These are phyloP conservation scores for Cheilosia urbana DNA, from an alignment of 2,888 invertebrate genomes.

Conservation along the genomic window DNA sequence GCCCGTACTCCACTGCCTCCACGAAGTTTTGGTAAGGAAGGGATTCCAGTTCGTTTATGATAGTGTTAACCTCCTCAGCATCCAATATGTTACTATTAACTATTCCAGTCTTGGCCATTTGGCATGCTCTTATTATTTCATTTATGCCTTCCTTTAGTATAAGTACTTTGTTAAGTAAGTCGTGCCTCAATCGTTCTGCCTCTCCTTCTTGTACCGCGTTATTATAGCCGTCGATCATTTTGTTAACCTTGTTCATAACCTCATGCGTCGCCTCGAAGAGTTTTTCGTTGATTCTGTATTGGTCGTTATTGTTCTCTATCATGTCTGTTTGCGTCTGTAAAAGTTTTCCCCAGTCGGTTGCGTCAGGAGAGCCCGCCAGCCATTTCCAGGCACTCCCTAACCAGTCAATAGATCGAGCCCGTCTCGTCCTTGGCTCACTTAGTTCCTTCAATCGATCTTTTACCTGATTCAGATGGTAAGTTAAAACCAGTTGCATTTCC, in stretches of 20 bases:
- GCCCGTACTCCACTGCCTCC: background rate
- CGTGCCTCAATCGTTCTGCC: background rate
- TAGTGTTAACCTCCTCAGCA: no score
- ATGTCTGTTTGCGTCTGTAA: constrained; percentile 1
- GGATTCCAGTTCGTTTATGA: background rate
- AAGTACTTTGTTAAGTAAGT: constrained; percentile 11
- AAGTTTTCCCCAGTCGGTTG: background rate
- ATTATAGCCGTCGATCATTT: no score
- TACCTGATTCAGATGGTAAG: background rate
- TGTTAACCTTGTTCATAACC: no score
- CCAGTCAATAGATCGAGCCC: constrained; percentile 5
- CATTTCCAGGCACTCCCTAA: constrained; percentile 3
- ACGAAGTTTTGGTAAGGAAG: constrained; percentile 2
- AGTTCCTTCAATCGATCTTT: background rate
- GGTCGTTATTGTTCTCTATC: background rate
- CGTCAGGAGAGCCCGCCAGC: constrained; percentile 1
- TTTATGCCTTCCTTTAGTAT: background rate
- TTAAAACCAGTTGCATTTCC: background rate
- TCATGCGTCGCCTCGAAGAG: background rate
- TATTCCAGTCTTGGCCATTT: constrained; percentile 5
- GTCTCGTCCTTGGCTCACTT: background rate
- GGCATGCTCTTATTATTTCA: constrained; percentile 7
- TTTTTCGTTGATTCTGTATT: constrained; percentile 17
- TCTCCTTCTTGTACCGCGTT: background rate
- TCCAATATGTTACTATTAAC: no score